Evolutionary conservation across 1,140 invertebrate genomes (phyloP), one percentile per base, ranked within the genome.

Genomic region (Reticulitermes speratus): DNA sequence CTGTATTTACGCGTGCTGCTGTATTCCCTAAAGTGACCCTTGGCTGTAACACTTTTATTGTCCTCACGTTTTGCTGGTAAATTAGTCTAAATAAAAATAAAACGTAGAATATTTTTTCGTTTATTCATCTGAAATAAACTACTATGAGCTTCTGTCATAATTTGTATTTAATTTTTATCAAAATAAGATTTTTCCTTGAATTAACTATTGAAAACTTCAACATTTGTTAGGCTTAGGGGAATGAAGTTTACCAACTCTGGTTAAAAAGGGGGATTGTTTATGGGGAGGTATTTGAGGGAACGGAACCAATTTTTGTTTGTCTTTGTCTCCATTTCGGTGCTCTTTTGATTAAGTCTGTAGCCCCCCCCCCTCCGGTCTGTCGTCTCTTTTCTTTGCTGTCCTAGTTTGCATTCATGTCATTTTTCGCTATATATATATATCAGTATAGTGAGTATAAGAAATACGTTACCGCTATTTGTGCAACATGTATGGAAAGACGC

Each of bases 291-390:
- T 25, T n/a, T 75, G 65, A 75, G n/a, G 25, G n/a, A 30, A 30
- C 65, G n/a, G 65, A 23, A 65, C 65, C 65, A 25, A 75, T 75
- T 75, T 75, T 14, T 75, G 65, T 75, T n/a, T 75, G 25, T 75
- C 65, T 75, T 75, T 75, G 65, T 75, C n/a, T 9, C 65, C 65
- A 6, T 75, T 75, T 75, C 65, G 65, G 65, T 75, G n/a, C n/a
- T 75, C 65, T 75, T 75, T 75, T 75, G 65, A 75, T 75, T 75
- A 75, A 75, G 65, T 75, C 65, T 75, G 65, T 12, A 75, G n/a
- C n/a, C 12, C 11, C 65, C 65, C 19, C 14, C 25, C 59, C 59
- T 7, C 25, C 14, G 6, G 1, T 25, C n/a, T 6, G 55, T 59
- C 55, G 8, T 75, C 65, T 75, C 25, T 75, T 75, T 2, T 75